A percentile compares a stretch with the other conserved stretches of the same genome.
Conservation (phyloP, 2,888 invertebrate genomes). For the Microdon myrmicae region DNA sequence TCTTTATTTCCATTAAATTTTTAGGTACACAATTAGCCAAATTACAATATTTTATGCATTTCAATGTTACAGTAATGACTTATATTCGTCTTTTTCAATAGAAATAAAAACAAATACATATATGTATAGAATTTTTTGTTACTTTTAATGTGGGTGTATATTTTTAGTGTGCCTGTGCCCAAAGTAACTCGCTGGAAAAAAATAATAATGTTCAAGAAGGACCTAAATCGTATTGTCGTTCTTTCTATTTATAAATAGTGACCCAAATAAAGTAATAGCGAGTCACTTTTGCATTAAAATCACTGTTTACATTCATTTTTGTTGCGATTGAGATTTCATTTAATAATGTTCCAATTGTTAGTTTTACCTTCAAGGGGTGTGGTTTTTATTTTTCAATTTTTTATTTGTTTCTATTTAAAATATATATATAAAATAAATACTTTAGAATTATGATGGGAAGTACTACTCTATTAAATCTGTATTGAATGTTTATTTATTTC, state of each 20-base stretch:
- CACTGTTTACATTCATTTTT: no score
- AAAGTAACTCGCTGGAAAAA: constrained; percentile 34
- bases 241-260: no score
- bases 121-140: no score
- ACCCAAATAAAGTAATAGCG: constrained; percentile 9
- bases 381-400: constrained; percentile 24
- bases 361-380: no score
- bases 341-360: no score
- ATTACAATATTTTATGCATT: constrained; percentile 7
- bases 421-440: constrained; percentile 35
- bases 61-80: constrained; percentile 4
- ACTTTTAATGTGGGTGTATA: constrained; percentile 16
- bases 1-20: constrained; percentile 42
- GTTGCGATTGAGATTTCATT: no score
- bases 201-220: constrained; percentile 8
- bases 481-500: neutral
- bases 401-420: constrained; percentile 31
- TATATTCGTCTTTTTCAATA: constrained; percentile 14
- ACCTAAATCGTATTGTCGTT: no score
- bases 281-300: constrained; percentile 26
- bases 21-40: constrained; percentile 7
- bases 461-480: no score
- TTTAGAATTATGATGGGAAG: constrained; percentile 18
- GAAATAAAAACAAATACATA: constrained; percentile 35
- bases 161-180: constrained; percentile 3